Base-by-base conservation (phyloP, 1,140 invertebrate genomes). In the Pristionchus pacificus region DNA sequence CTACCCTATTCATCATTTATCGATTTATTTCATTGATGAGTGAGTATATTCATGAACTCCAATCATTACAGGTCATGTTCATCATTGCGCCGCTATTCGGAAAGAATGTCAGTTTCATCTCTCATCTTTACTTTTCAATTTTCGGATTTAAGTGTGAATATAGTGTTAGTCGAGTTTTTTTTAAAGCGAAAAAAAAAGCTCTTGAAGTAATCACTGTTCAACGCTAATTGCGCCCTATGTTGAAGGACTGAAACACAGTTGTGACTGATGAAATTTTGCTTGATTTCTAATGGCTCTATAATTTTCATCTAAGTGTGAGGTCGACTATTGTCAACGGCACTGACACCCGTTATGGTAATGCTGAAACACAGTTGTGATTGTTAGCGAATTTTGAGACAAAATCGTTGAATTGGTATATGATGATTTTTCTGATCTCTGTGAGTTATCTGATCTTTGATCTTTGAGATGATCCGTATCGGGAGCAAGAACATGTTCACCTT, bases 71-170 rank as follows among this genome's bases (percentile, higher is more conserved):
- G n/a, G 89, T 92, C 0, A 93, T 95, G 29, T 93, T 95, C 82
- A 80, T 93, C 13, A 88, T 92, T 55, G 92, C 92, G 77, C 93
- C 93, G 0, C 76, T 95, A 19, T 93, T 93, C 85, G 93, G 93
- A 63, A 90, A 91, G 80, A 89, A 91, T 85, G 89, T 91, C 81
- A 87, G 87, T 87, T 63, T 65, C n/a, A n/a, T 55, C 33, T 27
- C 30, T 32, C 14, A 29, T 6, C 65, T 75, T 74, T 33, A 10
- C 29, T 28, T 49, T 15, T 28, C 15, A 1, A 15, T 31, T 66
- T 78, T 24, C 24, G 13, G 1, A 38, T 73, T 65, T 68, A 2
- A 69, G 13, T 68, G 13, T 57, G 14, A n/a, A 1, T 2, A n/a
- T 72, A 24, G 3, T 31, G n/a, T 65, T 1, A 1, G 27, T 2